Conservation (phyloP, 1,140 invertebrate species). For the Chironomus tepperi region DNA sequence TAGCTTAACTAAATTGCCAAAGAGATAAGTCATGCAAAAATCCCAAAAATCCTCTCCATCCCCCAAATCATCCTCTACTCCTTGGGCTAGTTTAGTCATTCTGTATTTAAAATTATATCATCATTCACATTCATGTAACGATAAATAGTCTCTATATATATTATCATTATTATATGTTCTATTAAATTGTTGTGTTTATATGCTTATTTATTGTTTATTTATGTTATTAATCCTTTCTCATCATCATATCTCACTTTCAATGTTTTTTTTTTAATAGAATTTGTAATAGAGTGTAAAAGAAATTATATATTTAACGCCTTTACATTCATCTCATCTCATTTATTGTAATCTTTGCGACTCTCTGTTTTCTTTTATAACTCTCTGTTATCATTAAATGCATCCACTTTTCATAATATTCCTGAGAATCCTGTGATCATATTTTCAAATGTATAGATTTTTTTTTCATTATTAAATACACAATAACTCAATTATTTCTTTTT, state of each 20-base stretch:
- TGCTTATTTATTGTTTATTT: neutral
- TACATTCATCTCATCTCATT: neutral
- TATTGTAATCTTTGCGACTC: conserved; percentile 5
- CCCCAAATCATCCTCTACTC: too few relatives aligned
- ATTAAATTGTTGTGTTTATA: neutral
- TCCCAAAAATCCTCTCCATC: too few relatives aligned
- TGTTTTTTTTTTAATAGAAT: neutral
- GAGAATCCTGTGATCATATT: conserved; percentile 18
- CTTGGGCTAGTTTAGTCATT: too few relatives aligned
- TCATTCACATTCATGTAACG: neutral
- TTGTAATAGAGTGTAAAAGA: conserved; percentile 21
- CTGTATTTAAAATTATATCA: neutral
- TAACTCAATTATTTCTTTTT: too few relatives aligned
- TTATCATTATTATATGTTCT: neutral
- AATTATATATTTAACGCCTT: conserved; percentile 17
- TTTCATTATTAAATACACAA: neutral
- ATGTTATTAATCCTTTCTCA: neutral
- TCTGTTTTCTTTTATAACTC: conserved; percentile 8
- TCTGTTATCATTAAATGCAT: conserved; percentile 3
- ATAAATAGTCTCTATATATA: neutral
- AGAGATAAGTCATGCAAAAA: too few relatives aligned
- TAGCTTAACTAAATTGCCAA: too few relatives aligned
- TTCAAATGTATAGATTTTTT: neutral
- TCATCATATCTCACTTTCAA: neutral
- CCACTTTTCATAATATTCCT: neutral